These are phyloP conservation scores for Stenoptilia bipunctidactyla DNA, from an alignment of 2,888 invertebrate genomes.

Conservation along the genomic window DNA sequence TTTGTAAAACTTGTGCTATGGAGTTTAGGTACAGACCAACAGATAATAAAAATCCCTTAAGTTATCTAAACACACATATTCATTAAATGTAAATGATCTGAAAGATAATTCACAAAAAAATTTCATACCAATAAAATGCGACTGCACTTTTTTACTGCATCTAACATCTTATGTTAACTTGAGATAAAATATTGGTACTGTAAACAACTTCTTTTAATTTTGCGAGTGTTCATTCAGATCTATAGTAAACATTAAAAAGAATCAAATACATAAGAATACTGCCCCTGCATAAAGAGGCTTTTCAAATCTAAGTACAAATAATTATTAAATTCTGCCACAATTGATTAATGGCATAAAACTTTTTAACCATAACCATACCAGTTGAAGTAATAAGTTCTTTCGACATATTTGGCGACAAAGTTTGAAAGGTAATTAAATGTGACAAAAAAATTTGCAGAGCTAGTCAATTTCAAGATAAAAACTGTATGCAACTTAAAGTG, in stretches of 20 bases:
- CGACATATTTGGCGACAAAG: no score
- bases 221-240: slow-evolving; percentile 59
- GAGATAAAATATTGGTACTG: slow-evolving; percentile 1
- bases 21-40: slow-evolving; percentile 1
- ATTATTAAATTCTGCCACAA: no score
- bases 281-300: not conserved
- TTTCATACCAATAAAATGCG: slow-evolving; percentile 6
- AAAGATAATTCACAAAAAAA: slow-evolving; percentile 53
- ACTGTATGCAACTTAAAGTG: not conserved
- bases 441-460: no score
- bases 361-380: no score
- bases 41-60: not conserved
- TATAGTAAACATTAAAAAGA: slow-evolving; percentile 35
- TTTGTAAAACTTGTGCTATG: not conserved
- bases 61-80: slow-evolving; percentile 38
- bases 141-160: not conserved
- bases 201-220: slow-evolving; percentile 21
- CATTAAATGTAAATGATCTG: slow-evolving; percentile 50
- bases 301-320: slow-evolving; percentile 2
- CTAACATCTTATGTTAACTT: not conserved
- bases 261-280: slow-evolving; percentile 14
- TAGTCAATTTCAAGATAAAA: no score
- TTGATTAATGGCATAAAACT: no score
- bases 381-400: no score
- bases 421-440: no score